Evolutionary conservation across 1,140 invertebrate genomes (phyloP).

Genomic region (Brachionus asplanchnoidis): DNA sequence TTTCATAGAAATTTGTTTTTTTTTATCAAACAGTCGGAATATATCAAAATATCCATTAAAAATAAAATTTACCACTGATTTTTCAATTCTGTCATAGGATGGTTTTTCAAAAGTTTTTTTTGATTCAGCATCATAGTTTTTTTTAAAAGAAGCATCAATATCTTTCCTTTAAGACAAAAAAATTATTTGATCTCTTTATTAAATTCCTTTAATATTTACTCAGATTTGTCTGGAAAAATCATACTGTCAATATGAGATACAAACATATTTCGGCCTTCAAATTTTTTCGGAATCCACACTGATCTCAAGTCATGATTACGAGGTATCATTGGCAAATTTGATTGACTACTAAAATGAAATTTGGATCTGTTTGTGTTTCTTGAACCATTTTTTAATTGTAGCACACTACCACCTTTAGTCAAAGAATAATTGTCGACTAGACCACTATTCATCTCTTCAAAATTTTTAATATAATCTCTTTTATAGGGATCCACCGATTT

Average conservation of each 20-base stretch:
- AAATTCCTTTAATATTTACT: not conserved
- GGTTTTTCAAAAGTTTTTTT: slow-evolving; percentile 12
- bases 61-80: slow-evolving; percentile 2
- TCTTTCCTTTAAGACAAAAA: not conserved
- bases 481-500: not conserved
- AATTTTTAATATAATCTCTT: slow-evolving; percentile 6
- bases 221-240: slow-evolving; percentile 34
- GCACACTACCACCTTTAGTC: not conserved
- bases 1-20: not conserved
- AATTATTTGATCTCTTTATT: not conserved
- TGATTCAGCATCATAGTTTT: not conserved
- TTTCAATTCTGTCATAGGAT: not conserved
- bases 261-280: slow-evolving; percentile 33
- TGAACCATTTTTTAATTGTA: slow-evolving; percentile 3
- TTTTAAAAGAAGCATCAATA: not conserved
- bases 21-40: not conserved
- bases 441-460: slow-evolving; percentile 35
- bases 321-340: not conserved
- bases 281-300: slow-evolving; percentile 40
- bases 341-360: not conserved
- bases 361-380: not conserved
- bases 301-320: slow-evolving; percentile 34
- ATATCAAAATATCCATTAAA: not conserved
- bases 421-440: slow-evolving; percentile 21
- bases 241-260: slow-evolving; percentile 38